These are phyloP conservation scores for Gymnarchus niloticus DNA, from an alignment of 2,113 vertebrate species.

Conservation along the genomic window DNA sequence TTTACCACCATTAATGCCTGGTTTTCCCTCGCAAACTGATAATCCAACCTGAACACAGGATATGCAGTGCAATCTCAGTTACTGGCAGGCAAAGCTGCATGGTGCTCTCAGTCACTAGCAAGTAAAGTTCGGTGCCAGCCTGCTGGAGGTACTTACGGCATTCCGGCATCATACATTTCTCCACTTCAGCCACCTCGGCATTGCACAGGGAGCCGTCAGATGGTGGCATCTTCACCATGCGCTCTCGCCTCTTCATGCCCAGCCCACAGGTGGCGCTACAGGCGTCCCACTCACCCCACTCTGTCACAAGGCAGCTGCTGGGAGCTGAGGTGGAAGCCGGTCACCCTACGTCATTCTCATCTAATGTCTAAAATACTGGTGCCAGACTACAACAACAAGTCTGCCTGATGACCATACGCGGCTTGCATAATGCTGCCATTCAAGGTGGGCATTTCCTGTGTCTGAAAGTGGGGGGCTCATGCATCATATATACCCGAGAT, in stretches of 20 bases:
- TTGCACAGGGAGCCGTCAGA: slow-evolving; percentile 89
- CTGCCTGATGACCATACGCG: background rate
- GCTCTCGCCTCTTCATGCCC: slow-evolving; percentile 84
- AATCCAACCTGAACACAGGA: too few relatives aligned
- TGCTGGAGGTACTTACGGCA: slow-evolving; percentile 75
- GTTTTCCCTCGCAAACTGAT: too few relatives aligned
- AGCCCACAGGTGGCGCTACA: slow-evolving; percentile 94
- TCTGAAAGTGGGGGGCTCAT: background rate
- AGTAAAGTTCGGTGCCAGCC: background rate
- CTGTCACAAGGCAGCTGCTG: slow-evolving; percentile 90
- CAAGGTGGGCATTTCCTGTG: too few relatives aligned
- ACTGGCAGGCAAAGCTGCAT: too few relatives aligned
- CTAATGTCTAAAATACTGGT: background rate
- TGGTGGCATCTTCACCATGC: slow-evolving; percentile 91
- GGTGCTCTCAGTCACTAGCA: background rate
- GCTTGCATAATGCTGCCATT: background rate
- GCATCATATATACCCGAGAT: too few relatives aligned
- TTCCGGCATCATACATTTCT: slow-evolving; percentile 98
- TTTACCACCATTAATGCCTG: too few relatives aligned
- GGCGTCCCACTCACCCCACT: slow-evolving; percentile 93
- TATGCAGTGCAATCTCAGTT: too few relatives aligned
- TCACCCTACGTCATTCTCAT: background rate
- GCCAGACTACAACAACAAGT: background rate
- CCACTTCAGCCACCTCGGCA: slow-evolving; percentile 82
- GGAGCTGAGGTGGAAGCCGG: slow-evolving; percentile 60